phyloP scores from a whole-genome alignment of 2,888 invertebrate genomes.

The Theodoxus fluviatilis region DNA sequence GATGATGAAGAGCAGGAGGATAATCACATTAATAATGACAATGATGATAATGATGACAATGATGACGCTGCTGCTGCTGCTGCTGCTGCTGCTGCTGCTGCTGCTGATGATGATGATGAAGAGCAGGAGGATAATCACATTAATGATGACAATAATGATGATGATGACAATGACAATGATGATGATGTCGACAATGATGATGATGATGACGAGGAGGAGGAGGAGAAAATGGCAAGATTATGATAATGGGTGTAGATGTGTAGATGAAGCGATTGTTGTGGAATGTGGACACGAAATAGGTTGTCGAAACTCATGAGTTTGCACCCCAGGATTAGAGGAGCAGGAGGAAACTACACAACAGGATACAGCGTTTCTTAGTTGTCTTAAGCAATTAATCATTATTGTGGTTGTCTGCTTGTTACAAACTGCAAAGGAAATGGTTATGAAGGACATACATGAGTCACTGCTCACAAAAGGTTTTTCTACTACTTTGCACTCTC shows the following conservation, averaged over 20 bases:
- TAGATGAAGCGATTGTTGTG: too few relatives aligned
- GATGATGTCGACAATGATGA: neutral
- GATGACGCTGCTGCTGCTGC: neutral
- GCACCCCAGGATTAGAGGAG: too few relatives aligned
- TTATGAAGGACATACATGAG: neutral
- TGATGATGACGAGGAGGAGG: neutral
- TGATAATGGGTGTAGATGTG: too few relatives aligned
- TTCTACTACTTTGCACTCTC: neutral
- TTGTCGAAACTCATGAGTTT: too few relatives aligned
- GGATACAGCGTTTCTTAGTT: neutral
- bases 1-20: neutral
- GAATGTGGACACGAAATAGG: too few relatives aligned
- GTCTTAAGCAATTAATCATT: neutral
- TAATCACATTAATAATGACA: neutral
- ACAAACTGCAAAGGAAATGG: neutral
- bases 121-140: neutral
- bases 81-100: neutral
- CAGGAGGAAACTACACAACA: too few relatives aligned
- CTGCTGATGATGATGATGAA: neutral
- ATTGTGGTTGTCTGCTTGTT: neutral
- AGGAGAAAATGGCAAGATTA: too few relatives aligned
- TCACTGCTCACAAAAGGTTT: conserved; percentile 11
- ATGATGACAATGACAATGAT: neutral
- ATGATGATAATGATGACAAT: neutral
- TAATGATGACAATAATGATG: neutral